Percentiles rank a stretch among this genome's conserved stretches.
These are phyloP conservation scores for Larimichthys crocea DNA, from an alignment of 2,113 vertebrate species.

Conservation along the genomic window DNA sequence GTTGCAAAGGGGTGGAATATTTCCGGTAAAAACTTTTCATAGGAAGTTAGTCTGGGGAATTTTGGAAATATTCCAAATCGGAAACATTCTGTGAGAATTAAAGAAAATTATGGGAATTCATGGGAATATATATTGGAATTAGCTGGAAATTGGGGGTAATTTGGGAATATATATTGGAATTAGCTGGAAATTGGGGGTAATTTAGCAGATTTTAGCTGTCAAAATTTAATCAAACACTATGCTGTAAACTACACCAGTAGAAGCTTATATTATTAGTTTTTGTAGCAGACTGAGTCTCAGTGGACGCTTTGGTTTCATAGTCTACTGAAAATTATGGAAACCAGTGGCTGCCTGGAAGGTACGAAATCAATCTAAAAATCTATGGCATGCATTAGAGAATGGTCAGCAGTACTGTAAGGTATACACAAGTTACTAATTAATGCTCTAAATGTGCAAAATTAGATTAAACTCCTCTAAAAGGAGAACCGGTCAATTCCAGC, in stretches of 20 bases:
- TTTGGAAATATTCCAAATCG: no score
- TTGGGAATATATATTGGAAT: no score
- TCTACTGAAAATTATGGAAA: background rate
- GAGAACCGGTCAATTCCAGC: background rate
- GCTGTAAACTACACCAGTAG: background rate
- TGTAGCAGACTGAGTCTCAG: background rate
- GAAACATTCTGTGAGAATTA: no score
- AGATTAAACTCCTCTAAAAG: background rate
- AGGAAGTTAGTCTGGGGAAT: no score
- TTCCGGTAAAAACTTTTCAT: no score
- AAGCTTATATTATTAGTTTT: no score
- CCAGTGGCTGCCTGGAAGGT: no score
- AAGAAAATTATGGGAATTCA: no score
- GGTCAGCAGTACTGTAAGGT: slow-evolving; percentile 18
- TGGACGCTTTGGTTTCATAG: background rate
- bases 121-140: no score
- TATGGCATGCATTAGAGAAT: background rate
- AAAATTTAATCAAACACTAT: background rate
- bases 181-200: no score
- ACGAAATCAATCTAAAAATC: slow-evolving; percentile 8
- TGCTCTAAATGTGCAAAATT: background rate
- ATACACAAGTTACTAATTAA: slow-evolving; percentile 12
- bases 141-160: no score
- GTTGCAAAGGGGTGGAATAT: no score
- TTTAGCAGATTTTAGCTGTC: background rate